phyloP scores from a whole-genome alignment of 35 echinoderm and acorn worm genomes.

The Patiria miniata region DNA sequence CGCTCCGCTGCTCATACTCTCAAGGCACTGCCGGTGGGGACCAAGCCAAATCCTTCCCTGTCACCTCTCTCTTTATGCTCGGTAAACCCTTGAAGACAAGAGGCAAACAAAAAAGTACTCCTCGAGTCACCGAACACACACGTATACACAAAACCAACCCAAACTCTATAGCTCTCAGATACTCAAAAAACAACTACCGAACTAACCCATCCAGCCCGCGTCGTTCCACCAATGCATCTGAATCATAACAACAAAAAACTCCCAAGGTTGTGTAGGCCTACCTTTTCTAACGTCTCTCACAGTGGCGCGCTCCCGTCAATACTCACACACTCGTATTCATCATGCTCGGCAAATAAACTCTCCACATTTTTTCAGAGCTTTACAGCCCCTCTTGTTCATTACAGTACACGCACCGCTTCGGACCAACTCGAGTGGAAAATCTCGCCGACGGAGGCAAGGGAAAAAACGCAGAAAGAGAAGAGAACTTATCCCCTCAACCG shows the following conservation, averaged over 20 bases:
- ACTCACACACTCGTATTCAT: neutral
- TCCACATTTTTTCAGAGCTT: neutral
- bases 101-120: slow-evolving; percentile 11
- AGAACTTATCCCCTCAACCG: too few relatives aligned
- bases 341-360: neutral
- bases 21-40: slow-evolving; percentile 6
- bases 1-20: neutral
- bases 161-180: neutral
- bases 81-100: neutral
- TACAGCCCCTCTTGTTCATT: neutral
- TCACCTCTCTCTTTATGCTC: neutral
- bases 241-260: neutral
- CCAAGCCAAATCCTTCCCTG: neutral
- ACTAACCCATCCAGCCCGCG: neutral
- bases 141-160: neutral
- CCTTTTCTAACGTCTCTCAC: neutral
- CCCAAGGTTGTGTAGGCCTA: neutral
- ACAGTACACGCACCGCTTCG: neutral
- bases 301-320: neutral
- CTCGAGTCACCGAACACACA: neutral
- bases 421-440: slow-evolving; percentile 23
- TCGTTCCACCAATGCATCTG: too few relatives aligned
- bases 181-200: neutral
- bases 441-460: slow-evolving; percentile 11
- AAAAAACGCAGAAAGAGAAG: too few relatives aligned